Evolutionary conservation across 1,140 invertebrate genomes (phyloP), one percentile per base, ranked within the genome.

Genomic region (Procambarus virginalis): DNA sequence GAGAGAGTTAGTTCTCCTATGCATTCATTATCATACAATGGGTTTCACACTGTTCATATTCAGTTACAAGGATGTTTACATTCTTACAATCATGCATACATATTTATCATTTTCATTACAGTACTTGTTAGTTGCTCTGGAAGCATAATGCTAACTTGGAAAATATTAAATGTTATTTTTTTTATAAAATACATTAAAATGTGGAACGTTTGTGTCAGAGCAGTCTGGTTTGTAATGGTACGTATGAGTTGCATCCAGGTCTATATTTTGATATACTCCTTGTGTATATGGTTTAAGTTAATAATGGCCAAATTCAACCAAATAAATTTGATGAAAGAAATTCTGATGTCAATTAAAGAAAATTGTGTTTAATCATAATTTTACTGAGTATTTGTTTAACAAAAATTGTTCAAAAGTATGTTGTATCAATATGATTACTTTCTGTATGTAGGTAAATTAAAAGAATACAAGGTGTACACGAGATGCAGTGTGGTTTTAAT

Each of bases 51-150:
- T 14, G 51, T 76, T 85, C 70, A 85, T 58, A 51, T 85, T 55
- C 70, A 77, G 58, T 45, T 60, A 6, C 5, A 68, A 68, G 80
- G 80, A 68, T n/a, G 48, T 46, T 34, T 45, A 48, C 2, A 58
- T 85, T 10, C 75, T 77, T 34, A 22, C 73, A 85, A 60, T 85
- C 70, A 85, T 70, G 5, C 49, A 84, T 82, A 48, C 80, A 68
- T 82, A 82, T 82, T 82, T 64, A 82, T 82, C 58, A 64, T 64
- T 68, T 48, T 82, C 80, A 82, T 82, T 82, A 60, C 49, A 48
- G 78, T 22, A 73, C 68, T 73, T 34, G 68, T 73, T 73, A 73
- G 68, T 73, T 73, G 68, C 68, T 73, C 22, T 73, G 22, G 68
- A 73, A 34, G 22, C 22, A 73, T 73, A 73, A 73, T 73, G 10